These are phyloP conservation scores for Chitala chitala DNA, from an alignment of 2,113 vertebrate species.

Conservation along the genomic window DNA sequence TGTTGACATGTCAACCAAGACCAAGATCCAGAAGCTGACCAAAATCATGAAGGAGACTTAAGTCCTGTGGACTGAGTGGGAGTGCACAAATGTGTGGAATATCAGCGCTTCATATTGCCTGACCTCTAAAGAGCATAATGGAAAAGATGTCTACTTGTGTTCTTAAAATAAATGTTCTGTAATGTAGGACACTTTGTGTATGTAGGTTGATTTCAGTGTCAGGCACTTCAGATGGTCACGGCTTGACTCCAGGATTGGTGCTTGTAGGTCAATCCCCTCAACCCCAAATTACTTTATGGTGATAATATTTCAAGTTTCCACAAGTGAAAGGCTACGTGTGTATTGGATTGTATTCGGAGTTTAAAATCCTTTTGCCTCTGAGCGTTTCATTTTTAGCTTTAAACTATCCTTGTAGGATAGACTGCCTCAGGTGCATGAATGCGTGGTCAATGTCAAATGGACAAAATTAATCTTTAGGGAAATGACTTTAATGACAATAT, in stretches of 20 bases:
- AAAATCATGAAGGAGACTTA: conserved; percentile 73
- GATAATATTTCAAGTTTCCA: too few species aligned
- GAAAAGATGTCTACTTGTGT: not conserved
- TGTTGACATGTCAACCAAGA: conserved; percentile 88
- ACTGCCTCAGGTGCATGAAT: not conserved
- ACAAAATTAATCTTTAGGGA: not conserved
- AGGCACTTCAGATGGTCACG: too few species aligned
- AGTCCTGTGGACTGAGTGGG: conserved; percentile 57
- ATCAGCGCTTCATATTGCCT: conserved; percentile 43
- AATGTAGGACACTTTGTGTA: not conserved
- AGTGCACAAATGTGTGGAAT: conserved; percentile 3
- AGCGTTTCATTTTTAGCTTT: too few species aligned
- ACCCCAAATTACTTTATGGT: too few species aligned
- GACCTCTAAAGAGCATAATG: conserved; percentile 19
- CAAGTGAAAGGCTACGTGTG: too few species aligned
- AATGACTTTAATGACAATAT: conserved; percentile 23
- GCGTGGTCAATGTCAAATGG: not conserved
- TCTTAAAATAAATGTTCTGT: conserved; percentile 26
- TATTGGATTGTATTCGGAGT: too few species aligned
- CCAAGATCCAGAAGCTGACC: conserved; percentile 89
- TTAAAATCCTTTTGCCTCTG: too few species aligned
- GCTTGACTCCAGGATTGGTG: too few species aligned
- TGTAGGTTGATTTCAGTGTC: not conserved
- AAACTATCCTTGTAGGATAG: not conserved
- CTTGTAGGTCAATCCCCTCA: too few species aligned